A percentile compares a stretch with the other conserved stretches of the same genome.
Conservation (phyloP, 2,888 invertebrate species). For the Cryptus viduatorius region DNA sequence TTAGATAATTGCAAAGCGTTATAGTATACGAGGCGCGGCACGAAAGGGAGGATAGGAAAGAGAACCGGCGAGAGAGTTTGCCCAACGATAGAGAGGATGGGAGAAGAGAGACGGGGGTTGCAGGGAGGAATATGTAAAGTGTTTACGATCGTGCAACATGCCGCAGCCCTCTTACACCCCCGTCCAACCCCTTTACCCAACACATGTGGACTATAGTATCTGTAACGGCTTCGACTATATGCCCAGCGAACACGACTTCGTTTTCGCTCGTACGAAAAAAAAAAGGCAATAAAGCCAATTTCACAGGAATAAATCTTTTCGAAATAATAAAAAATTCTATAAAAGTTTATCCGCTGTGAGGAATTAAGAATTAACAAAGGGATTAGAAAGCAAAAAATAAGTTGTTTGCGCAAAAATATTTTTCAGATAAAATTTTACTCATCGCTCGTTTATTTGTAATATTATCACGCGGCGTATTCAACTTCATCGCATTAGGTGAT, state of each 20-base stretch:
- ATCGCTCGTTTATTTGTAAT: not conserved
- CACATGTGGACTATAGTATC: conserved; percentile 55
- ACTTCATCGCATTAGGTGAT: too few relatives aligned
- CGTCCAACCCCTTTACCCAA: conserved; percentile 54
- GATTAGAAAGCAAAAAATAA: not conserved
- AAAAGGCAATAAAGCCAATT: conserved; percentile 15
- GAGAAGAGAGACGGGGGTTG: conserved; percentile 72
- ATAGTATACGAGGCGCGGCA: conserved; percentile 73
- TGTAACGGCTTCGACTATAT: conserved; percentile 43
- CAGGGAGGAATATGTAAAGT: conserved; percentile 82
- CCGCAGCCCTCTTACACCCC: conserved; percentile 76
- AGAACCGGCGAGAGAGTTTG: conserved; percentile 62
- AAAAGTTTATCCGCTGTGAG: not conserved
- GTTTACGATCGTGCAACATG: conserved; percentile 84
- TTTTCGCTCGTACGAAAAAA: conserved; percentile 18
- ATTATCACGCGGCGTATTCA: too few relatives aligned
- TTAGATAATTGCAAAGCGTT: conserved; percentile 81
- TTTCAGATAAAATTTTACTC: not conserved
- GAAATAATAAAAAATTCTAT: too few relatives aligned
- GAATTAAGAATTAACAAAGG: not conserved
- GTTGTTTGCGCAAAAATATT: not conserved
- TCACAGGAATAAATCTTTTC: not conserved
- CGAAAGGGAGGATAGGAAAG: conserved; percentile 60
- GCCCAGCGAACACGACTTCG: conserved; percentile 48
- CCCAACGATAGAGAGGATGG: conserved; percentile 60